These are phyloP conservation scores for Catonia carolina DNA, from an alignment of 2,888 invertebrate species.

Conservation along the genomic window DNA sequence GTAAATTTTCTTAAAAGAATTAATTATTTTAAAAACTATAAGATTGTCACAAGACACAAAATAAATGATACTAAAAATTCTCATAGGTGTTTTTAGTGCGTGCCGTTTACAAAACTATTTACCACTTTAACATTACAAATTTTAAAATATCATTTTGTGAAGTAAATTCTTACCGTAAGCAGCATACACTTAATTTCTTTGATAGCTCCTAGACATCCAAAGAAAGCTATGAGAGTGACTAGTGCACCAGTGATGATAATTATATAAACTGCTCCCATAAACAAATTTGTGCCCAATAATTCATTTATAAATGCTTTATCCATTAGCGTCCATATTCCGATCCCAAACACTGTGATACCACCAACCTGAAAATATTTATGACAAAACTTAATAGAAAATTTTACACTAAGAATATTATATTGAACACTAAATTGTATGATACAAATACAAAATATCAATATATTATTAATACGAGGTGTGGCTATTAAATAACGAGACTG, in stretches of 20 bases:
- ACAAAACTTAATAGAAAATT: no score
- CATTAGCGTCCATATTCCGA: conserved; percentile 79
- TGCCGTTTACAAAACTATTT: no score
- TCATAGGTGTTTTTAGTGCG: no score
- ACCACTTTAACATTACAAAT: no score
- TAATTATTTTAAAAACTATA: no score
- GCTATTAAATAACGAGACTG: no score
- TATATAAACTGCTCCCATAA: conserved; percentile 78
- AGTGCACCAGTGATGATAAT: conserved; percentile 75
- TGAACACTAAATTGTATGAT: not conserved
- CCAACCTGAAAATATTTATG: conserved; percentile 73
- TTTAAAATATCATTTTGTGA: no score
- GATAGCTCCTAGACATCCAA: conserved; percentile 90
- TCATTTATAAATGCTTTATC: conserved; percentile 79
- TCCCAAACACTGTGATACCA: conserved; percentile 64
- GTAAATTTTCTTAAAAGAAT: no score
- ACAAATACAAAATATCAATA: no score
- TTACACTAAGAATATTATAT: conserved; percentile 11
- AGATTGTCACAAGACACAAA: no score
- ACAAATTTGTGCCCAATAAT: conserved; percentile 78
- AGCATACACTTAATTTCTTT: conserved; percentile 92
- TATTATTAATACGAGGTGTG: no score
- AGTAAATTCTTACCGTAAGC: conserved; percentile 62
- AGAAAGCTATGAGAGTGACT: conserved; percentile 74
- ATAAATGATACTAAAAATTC: no score